A percentile compares a stretch with the other conserved stretches of the same genome.
Evolutionary conservation across 2,113 vertebrate genomes (phyloP).

Genomic region (Astur gentilis): DNA sequence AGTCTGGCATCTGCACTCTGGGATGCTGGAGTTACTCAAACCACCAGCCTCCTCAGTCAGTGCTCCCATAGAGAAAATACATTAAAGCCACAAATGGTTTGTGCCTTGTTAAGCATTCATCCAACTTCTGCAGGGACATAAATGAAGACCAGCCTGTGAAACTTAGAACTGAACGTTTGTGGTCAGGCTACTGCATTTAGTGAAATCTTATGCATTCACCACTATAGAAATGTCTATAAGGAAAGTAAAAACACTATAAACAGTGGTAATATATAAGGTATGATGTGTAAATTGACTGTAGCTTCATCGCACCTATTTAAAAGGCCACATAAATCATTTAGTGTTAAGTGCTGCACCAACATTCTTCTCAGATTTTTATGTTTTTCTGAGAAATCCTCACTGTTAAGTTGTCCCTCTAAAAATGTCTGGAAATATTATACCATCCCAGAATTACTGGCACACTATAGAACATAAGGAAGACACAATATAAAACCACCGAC

Average conservation of each 20-base stretch:
- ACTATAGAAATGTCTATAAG: neutral
- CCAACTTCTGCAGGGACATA: neutral
- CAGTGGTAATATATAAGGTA: neutral
- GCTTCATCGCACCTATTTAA: neutral
- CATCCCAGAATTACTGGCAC: neutral
- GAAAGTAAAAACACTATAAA: neutral
- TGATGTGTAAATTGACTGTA: neutral
- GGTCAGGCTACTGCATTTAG: neutral
- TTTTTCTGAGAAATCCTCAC: slow-evolving; percentile 12
- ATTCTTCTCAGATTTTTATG: neutral
- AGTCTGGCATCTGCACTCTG: neutral
- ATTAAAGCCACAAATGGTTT: neutral
- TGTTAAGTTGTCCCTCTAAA: neutral
- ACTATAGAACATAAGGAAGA: neutral
- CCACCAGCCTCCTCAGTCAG: neutral
- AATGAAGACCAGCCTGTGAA: neutral
- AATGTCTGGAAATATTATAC: neutral
- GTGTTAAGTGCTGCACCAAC: neutral
- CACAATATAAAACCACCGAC: neutral
- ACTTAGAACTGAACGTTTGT: neutral
- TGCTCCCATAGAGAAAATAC: neutral
- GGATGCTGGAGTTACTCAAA: neutral
- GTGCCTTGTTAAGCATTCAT: neutral
- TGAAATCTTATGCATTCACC: neutral
- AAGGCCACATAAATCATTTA: neutral